Evolutionary conservation across 92 coral and sea anemone species (phyloP).

Genomic region (Paramuricea clavata): DNA sequence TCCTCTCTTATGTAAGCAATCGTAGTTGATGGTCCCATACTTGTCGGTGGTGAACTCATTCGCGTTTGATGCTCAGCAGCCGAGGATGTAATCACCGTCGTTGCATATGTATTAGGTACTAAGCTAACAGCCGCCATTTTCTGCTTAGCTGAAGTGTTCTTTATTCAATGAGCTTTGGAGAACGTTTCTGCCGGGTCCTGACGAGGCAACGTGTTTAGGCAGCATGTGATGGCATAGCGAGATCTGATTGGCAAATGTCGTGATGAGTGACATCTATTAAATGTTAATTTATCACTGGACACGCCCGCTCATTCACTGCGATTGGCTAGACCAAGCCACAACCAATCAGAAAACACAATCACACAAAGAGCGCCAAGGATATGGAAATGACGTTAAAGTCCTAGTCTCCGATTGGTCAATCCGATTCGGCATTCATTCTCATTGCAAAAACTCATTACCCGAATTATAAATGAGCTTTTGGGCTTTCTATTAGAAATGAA

Average conservation of each 20-base stretch:
- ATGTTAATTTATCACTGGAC: slow-evolving; percentile 97
- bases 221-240: slow-evolving; percentile 80
- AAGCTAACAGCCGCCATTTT: slow-evolving; percentile 92
- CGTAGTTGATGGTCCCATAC: slow-evolving; percentile 75
- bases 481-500: slow-evolving; percentile 11
- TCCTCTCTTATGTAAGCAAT: slow-evolving; percentile 90
- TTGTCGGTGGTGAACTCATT: slow-evolving; percentile 76
- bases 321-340: slow-evolving; percentile 81
- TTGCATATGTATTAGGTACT: slow-evolving; percentile 77
- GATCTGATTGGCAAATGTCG: slow-evolving; percentile 89
- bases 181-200: slow-evolving; percentile 94
- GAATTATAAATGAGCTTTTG: slow-evolving; percentile 90
- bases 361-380: slow-evolving; percentile 87
- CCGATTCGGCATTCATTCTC: slow-evolving; percentile 79
- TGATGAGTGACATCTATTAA: slow-evolving; percentile 99
- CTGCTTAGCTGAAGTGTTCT: slow-evolving; percentile 35
- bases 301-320: slow-evolving; percentile 71
- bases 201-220: slow-evolving; percentile 98
- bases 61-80: slow-evolving; percentile 90
- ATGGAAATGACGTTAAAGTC: slow-evolving; percentile 82
- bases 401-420: slow-evolving; percentile 77
- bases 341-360: slow-evolving; percentile 76
- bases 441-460: slow-evolving; percentile 94
- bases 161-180: slow-evolving; percentile 68
- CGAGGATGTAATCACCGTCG: slow-evolving; percentile 77